A percentile compares a stretch with the other conserved stretches of the same genome.
Conservation (phyloP, 2,113 vertebrate species). For the Corythoichthys haematopterus region DNA sequence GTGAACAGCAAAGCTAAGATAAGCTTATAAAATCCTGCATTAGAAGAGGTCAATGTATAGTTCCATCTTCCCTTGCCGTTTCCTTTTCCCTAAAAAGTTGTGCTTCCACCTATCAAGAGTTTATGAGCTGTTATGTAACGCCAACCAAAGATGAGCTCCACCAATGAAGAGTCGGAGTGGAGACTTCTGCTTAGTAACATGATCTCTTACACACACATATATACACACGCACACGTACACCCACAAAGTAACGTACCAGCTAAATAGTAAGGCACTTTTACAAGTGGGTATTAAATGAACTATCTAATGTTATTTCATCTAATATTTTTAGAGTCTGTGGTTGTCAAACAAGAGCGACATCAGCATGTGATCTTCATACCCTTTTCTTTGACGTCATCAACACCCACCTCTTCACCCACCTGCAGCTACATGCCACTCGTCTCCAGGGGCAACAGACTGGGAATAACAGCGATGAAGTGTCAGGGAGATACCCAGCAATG, state of each 20-base stretch:
- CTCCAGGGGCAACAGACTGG: constrained; percentile 56
- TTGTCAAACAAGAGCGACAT: constrained; percentile 42
- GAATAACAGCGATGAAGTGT: constrained; percentile 44
- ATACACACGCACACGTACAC: constrained; percentile 11
- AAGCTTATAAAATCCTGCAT: too few species aligned
- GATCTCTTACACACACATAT: constrained; percentile 19
- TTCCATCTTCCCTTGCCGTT: not conserved
- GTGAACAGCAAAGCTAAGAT: too few species aligned
- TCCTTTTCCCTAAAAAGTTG: constrained; percentile 20
- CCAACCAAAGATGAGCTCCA: constrained; percentile 48
- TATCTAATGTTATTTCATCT: not conserved
- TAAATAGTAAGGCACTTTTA: constrained; percentile 17
- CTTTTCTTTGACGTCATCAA: constrained; percentile 33
- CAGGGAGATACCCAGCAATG: constrained; percentile 39
- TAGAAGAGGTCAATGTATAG: not conserved
- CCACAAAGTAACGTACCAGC: constrained; percentile 9
- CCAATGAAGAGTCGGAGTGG: constrained; percentile 59
- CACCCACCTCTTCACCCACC: constrained; percentile 49
- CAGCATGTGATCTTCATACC: constrained; percentile 38
- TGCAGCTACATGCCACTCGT: constrained; percentile 48
- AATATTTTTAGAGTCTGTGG: constrained; percentile 1
- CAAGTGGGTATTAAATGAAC: constrained; percentile 4
- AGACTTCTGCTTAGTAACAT: constrained; percentile 70
- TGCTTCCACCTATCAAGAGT: constrained; percentile 27
- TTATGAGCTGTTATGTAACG: constrained; percentile 58